A percentile compares a stretch with the other conserved stretches of the same genome.
These are phyloP conservation scores for Bombus confusus DNA, from an alignment of 1,140 invertebrate genomes.

Conservation along the genomic window DNA sequence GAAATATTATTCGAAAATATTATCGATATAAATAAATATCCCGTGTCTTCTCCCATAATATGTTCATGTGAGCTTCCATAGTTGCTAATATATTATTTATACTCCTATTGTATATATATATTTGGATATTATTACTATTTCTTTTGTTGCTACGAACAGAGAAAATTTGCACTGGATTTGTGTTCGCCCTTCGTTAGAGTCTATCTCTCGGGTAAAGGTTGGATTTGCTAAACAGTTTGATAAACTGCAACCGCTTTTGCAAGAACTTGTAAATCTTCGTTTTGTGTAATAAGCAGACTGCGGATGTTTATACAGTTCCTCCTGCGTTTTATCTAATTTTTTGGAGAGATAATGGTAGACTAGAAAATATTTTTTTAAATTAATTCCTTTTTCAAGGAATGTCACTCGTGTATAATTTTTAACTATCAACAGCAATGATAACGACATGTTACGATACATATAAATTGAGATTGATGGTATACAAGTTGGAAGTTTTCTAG, in stretches of 20 bases:
- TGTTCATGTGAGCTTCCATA: no score
- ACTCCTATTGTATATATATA: neutral
- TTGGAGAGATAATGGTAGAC: neutral
- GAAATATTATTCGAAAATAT: neutral
- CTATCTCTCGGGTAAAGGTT: neutral
- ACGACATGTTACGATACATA: neutral
- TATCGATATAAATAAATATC: neutral
- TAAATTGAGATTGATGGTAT: neutral
- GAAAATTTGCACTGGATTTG: neutral
- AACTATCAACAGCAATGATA: neutral
- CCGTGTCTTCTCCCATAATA: no score
- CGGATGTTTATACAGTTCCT: no score
- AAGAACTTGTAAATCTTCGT: neutral
- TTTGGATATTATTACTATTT: neutral
- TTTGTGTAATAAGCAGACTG: neutral
- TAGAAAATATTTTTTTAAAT: neutral
- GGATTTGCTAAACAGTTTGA: neutral
- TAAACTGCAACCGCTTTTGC: neutral
- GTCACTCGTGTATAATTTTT: neutral
- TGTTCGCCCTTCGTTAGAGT: neutral
- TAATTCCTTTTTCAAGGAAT: neutral
- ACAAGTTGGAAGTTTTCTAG: neutral
- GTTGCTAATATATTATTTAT: neutral
- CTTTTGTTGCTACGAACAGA: neutral
- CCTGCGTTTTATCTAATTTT: neutral